phyloP scores from a whole-genome alignment of 2,113 vertebrate genomes.

The Ptilonorhynchus violaceus region DNA sequence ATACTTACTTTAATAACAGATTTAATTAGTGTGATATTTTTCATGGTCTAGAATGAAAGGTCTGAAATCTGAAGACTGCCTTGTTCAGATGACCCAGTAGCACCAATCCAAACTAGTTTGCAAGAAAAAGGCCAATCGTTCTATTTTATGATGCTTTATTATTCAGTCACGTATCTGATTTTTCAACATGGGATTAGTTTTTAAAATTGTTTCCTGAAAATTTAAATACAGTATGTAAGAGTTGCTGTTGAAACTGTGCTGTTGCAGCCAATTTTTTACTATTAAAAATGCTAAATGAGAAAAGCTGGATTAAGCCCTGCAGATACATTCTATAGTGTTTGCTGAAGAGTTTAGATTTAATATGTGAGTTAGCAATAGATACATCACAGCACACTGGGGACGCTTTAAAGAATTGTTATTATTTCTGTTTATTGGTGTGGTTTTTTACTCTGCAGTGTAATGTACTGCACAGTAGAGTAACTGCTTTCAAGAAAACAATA shows the following conservation, averaged over 20 bases:
- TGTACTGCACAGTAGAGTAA: neutral
- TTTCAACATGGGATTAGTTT: neutral
- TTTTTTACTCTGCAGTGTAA: slow-evolving; percentile 1
- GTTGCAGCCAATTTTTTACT: neutral
- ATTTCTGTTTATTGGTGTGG: slow-evolving; percentile 45
- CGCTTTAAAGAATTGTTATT: slow-evolving; percentile 47
- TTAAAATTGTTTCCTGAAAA: neutral
- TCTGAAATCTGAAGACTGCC: neutral
- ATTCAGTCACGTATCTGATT: neutral
- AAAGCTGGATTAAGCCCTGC: neutral
- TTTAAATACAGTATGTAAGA: neutral
- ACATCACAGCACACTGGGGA: slow-evolving; percentile 5
- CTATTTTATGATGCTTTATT: neutral
- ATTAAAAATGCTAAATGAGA: slow-evolving; percentile 5
- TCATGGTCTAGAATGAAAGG: neutral
- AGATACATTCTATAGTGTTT: slow-evolving; percentile 10
- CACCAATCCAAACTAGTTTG: neutral
- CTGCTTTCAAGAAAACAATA: slow-evolving; percentile 48
- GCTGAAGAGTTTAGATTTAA: slow-evolving; percentile 25
- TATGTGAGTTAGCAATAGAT: slow-evolving; percentile 25
- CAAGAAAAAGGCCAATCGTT: neutral
- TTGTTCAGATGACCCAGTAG: neutral
- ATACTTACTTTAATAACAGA: neutral
- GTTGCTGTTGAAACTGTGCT: neutral
- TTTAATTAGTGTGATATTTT: neutral